These are phyloP conservation scores for Gymnorhina tibicen DNA, from an alignment of 2,113 vertebrate genomes.

Conservation along the genomic window DNA sequence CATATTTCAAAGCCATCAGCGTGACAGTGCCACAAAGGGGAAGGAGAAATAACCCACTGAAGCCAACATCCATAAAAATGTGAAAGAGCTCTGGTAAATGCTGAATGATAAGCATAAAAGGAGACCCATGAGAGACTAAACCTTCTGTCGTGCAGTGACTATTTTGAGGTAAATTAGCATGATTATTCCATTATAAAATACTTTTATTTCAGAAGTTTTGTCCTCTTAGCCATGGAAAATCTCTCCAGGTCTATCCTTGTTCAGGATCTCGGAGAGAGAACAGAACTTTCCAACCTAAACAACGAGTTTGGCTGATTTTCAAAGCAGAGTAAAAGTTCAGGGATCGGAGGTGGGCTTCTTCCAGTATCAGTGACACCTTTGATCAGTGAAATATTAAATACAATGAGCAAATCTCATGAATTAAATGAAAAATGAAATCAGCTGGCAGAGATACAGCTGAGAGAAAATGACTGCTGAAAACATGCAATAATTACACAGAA, in stretches of 20 bases:
- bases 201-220: constrained; percentile 14
- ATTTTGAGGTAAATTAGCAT: constrained; percentile 33
- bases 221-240: constrained; percentile 35
- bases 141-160: neutral
- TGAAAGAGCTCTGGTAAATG: constrained; percentile 32
- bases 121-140: neutral
- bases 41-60: constrained; percentile 8
- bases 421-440: neutral
- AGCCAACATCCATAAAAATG: constrained; percentile 48
- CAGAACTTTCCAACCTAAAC: constrained; percentile 26
- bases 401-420: neutral
- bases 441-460: neutral
- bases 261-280: neutral
- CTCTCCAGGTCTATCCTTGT: neutral
- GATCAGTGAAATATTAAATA: neutral
- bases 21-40: constrained; percentile 33
- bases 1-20: constrained; percentile 53
- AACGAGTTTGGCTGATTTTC: neutral
- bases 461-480: neutral
- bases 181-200: constrained; percentile 33
- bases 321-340: neutral
- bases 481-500: neutral
- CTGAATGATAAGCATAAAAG: constrained; percentile 49
- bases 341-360: neutral
- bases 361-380: neutral